Evolutionary conservation across 2,888 invertebrate genomes (phyloP), one percentile per base, ranked within the genome.

Genomic region (Zhuqinia jingwanae): DNA sequence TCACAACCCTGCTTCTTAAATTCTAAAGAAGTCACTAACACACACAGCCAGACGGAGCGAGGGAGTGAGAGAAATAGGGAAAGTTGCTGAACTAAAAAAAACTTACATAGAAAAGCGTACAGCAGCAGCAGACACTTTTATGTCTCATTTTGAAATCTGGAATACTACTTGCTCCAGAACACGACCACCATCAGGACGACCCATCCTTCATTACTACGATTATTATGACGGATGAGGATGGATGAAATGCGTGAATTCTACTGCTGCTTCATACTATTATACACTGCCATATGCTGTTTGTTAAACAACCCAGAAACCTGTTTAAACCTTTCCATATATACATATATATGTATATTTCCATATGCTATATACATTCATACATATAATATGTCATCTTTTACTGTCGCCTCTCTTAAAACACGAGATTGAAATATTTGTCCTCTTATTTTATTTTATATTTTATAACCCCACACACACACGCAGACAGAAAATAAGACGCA

Each of bases 171-270:
- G 15, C 56, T 56, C 56, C 36, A 36, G 8, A 6, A 8, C 8
- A 8, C 3, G 3, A 8, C 36, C 47, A 36, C 65, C 27, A 58
- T 36, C 53, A 42, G 27, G 30, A 42, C 85, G 85, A 79, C 79
- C 79, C 85, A 73, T 85, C 73, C 85, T 79, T 85, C 85, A 85
- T 85, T 85, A 85, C 70, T 78, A 79, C 84, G 84, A 83, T 84
- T 84, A 84, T 84, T 84, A 84, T 85, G 85, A 85, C 85, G 77
- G 79, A 85, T 85, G 85, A 85, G 85, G 60, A 79, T 73, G 63
- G 58, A 79, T 85, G 60, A 79, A 70, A 84, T 78, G 84, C 78
- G 27, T 53, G 75, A 17, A 50, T 53, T 75, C 75, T 30, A 1
- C 53, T n/a, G 17, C 30, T 50, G 47, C 68, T 65, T 20, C 22